Evolutionary conservation across 2,888 invertebrate species (phyloP).

Genomic region (Leucania comma): DNA sequence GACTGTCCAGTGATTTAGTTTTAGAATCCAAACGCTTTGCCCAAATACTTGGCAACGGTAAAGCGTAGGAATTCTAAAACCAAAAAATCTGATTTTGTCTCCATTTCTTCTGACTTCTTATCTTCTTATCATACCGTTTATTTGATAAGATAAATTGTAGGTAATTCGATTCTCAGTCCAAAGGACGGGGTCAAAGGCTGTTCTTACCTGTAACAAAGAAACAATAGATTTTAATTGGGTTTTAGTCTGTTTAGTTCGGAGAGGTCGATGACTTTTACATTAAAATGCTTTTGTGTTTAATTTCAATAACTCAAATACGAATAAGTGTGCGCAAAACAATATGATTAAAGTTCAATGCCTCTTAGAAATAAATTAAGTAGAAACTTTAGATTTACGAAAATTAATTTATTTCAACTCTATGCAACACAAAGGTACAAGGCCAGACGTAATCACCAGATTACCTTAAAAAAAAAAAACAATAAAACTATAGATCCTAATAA

Average conservation of each 20-base stretch:
- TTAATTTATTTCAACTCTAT: no score
- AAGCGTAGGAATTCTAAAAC: constrained; percentile 99
- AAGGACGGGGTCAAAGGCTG: constrained; percentile 13
- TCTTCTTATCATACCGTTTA: not conserved
- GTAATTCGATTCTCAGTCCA: constrained; percentile 18
- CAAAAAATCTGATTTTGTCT: constrained; percentile 82
- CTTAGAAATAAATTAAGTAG: no score
- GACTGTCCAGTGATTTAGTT: constrained; percentile 91
- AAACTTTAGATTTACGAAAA: no score
- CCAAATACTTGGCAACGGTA: constrained; percentile 94
- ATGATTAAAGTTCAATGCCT: not conserved
- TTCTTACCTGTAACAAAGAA: constrained; percentile 58
- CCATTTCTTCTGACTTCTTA: not conserved
- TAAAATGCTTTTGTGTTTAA: not conserved
- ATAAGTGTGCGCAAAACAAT: not conserved
- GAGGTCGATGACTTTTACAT: constrained; percentile 13
- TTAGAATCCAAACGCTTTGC: constrained; percentile 99
- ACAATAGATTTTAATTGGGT: constrained; percentile 36
- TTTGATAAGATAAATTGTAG: constrained; percentile 27
- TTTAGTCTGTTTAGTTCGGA: constrained; percentile 21
- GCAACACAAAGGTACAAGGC: no score
- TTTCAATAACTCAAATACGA: not conserved
- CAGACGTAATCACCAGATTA: no score
- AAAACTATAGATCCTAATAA: no score
- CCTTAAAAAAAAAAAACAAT: no score